Conservation (phyloP, 2,797 vertebrate genomes). For the Orientallactaga sibirica region DNA sequence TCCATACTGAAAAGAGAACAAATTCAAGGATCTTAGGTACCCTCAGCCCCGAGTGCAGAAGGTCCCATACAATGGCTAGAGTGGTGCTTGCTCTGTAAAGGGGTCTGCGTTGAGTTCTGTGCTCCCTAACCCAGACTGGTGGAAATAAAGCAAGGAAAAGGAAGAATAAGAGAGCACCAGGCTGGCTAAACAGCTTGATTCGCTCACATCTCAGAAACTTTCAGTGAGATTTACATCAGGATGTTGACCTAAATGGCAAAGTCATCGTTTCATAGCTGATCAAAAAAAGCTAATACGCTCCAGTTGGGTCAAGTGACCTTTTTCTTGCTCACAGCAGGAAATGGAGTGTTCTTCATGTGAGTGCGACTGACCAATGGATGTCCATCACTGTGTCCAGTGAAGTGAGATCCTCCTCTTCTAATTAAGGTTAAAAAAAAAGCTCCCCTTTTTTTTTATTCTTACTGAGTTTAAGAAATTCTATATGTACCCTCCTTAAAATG, state of each 20-base stretch:
- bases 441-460: conserved; percentile 68
- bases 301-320: conserved; percentile 71
- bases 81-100: not conserved
- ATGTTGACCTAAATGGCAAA: conserved; percentile 82
- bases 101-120: not conserved
- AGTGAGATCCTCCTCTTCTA: not conserved
- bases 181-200: conserved; percentile 74
- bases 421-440: conserved; percentile 49
- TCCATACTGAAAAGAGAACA: conserved; percentile 1
- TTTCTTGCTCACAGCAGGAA: conserved; percentile 64
- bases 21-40: not conserved
- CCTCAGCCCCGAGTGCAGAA: not conserved
- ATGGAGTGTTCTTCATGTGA: conserved; percentile 66
- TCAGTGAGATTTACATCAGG: conserved; percentile 84
- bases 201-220: conserved; percentile 80
- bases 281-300: conserved; percentile 65
- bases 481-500: not conserved
- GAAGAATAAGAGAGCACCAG: conserved; percentile 76
- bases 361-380: conserved; percentile 45
- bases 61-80: not conserved
- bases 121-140: not conserved
- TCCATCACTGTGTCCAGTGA: not conserved
- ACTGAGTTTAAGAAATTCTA: conserved; percentile 23
- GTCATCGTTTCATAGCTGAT: conserved; percentile 81
- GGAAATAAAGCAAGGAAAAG: conserved; percentile 71